These are phyloP conservation scores for Labeo rohita DNA, from an alignment of 2,113 vertebrate species.

Conservation along the genomic window DNA sequence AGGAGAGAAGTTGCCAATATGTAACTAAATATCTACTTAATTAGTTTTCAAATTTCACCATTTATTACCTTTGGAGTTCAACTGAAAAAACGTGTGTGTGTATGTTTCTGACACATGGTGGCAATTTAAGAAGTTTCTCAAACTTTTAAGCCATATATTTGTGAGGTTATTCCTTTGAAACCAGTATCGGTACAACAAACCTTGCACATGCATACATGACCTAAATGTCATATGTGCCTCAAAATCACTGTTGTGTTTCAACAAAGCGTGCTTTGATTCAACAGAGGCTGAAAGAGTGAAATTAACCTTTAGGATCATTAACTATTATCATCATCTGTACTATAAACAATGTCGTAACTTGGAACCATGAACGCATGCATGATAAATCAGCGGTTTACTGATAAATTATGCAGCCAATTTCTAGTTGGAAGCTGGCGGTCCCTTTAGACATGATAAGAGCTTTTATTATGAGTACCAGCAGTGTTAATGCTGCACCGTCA, in stretches of 20 bases:
- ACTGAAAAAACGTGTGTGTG: neutral
- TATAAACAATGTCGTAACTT: conserved; percentile 43
- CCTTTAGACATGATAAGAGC: conserved; percentile 39
- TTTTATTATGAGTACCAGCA: conserved; percentile 7
- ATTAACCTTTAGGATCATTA: conserved; percentile 41
- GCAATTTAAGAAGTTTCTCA: neutral
- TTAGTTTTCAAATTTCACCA: conserved; percentile 4
- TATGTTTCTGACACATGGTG: neutral
- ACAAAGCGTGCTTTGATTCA: conserved; percentile 20
- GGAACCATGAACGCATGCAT: conserved; percentile 7
- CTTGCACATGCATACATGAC: neutral
- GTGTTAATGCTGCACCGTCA: neutral
- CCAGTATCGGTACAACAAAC: neutral
- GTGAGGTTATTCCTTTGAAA: conserved; percentile 16
- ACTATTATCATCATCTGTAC: conserved; percentile 32
- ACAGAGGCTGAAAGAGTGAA: conserved; percentile 25
- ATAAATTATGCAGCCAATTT: conserved; percentile 48
- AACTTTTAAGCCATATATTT: neutral
- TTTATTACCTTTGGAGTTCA: neutral
- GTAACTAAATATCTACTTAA: conserved; percentile 9
- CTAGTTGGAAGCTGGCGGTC: conserved; percentile 35
- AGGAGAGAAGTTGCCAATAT: neutral
- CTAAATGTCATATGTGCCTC: conserved; percentile 1
- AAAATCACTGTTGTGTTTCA: conserved; percentile 40
- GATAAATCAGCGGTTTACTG: conserved; percentile 32